Evolutionary conservation across 1,140 invertebrate genomes (phyloP).

Genomic region (Chironomus striatipennis): DNA sequence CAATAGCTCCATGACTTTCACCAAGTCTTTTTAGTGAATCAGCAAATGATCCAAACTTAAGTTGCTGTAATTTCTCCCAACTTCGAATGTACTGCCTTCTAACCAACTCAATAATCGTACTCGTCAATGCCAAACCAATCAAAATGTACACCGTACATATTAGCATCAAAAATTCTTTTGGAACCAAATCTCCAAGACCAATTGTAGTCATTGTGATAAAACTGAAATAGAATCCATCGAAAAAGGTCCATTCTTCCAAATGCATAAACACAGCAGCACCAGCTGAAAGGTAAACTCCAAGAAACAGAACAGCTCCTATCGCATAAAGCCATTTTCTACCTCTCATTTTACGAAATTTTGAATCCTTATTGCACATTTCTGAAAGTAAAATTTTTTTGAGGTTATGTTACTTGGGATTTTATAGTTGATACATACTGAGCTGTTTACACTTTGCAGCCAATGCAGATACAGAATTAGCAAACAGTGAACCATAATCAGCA

Average conservation of each 20-base stretch:
- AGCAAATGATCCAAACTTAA: slow-evolving; percentile 54
- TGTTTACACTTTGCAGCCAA: slow-evolving; percentile 49
- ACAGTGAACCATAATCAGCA: slow-evolving; percentile 79
- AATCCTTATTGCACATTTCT: slow-evolving; percentile 12
- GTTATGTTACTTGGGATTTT: not conserved
- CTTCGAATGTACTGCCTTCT: slow-evolving; percentile 74
- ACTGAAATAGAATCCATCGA: slow-evolving; percentile 89
- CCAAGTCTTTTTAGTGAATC: slow-evolving; percentile 65
- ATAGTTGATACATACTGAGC: not conserved
- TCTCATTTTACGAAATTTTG: slow-evolving; percentile 28
- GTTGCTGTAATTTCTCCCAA: slow-evolving; percentile 58
- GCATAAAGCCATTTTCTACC: slow-evolving; percentile 53
- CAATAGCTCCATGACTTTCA: slow-evolving; percentile 57
- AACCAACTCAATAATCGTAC: slow-evolving; percentile 88
- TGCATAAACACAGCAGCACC: slow-evolving; percentile 39
- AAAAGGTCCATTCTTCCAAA: slow-evolving; percentile 86
- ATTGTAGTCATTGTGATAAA: slow-evolving; percentile 94
- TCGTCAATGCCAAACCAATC: slow-evolving; percentile 85
- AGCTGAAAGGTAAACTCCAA: slow-evolving; percentile 68
- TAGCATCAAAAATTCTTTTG: slow-evolving; percentile 63
- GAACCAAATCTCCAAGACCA: slow-evolving; percentile 50
- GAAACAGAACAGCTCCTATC: slow-evolving; percentile 57
- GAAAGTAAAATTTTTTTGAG: not conserved
- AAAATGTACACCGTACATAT: slow-evolving; percentile 87
- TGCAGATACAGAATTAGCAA: slow-evolving; percentile 70